These are phyloP conservation scores for Encarsia formosa DNA, from an alignment of 2,888 invertebrate species.

Conservation along the genomic window DNA sequence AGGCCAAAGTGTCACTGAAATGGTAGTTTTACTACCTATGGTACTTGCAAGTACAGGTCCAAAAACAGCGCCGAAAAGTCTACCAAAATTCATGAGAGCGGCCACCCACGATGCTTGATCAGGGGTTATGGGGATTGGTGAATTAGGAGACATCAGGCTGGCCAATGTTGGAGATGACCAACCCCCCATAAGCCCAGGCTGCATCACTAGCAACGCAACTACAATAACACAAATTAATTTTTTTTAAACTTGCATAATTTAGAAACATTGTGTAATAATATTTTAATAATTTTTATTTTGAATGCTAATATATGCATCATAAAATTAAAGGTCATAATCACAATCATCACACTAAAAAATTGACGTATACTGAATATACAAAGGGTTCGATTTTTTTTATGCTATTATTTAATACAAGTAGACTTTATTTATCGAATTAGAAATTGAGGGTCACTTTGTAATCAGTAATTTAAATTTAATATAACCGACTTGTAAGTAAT, in stretches of 20 bases:
- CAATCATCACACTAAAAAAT: no score
- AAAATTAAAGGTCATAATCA: no score
- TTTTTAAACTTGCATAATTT: no score
- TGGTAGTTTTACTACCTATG: conserved; percentile 32
- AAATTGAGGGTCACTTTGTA: no score
- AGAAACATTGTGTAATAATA: no score
- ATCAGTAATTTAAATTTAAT: no score
- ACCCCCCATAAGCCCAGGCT: conserved; percentile 32
- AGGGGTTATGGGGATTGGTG: conserved; percentile 23
- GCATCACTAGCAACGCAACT: conserved; percentile 34
- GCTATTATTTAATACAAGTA: neutral
- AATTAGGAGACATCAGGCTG: conserved; percentile 29
- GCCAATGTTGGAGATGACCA: conserved; percentile 36
- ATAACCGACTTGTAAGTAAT: no score
- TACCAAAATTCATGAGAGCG: conserved; percentile 31
- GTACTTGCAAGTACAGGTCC: conserved; percentile 29
- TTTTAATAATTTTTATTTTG: no score
- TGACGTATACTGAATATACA: no score
- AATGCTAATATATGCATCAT: no score
- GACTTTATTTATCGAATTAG: neutral
- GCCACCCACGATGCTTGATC: conserved; percentile 37
- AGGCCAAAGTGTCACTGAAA: conserved; percentile 30
- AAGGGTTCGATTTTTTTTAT: no score
- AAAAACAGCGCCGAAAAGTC: conserved; percentile 30
- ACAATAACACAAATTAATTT: neutral